Conservation (phyloP, 2,113 vertebrate species). For the Melospiza georgiana region DNA sequence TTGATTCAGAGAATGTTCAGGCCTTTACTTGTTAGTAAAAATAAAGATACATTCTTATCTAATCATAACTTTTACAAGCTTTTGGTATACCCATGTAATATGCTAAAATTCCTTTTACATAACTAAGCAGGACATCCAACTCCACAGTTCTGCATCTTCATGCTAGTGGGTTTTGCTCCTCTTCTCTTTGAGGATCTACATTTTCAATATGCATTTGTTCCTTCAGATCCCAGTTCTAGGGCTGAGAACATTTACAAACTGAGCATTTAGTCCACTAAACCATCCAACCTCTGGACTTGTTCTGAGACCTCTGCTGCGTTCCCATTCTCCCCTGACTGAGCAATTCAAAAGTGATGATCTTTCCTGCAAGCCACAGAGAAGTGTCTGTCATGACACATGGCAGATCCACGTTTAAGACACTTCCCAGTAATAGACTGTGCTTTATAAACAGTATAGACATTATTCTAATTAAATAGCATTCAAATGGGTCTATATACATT, state of each 20-base stretch:
- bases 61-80: neutral
- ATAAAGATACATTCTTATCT: neutral
- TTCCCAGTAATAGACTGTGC: neutral
- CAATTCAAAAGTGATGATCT: neutral
- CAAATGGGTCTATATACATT: neutral
- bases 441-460: neutral
- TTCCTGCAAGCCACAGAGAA: rapidly evolving
- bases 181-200: neutral
- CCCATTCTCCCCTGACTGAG: neutral
- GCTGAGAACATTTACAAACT: neutral
- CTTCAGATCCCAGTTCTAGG: neutral
- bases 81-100: neutral
- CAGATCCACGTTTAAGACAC: rapidly evolving
- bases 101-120: neutral
- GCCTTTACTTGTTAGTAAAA: neutral
- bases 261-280: neutral
- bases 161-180: neutral
- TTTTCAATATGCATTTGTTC: neutral
- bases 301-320: neutral
- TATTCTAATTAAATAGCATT: neutral
- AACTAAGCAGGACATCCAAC: neutral
- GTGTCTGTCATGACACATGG: rapidly evolving
- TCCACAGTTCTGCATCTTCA: neutral
- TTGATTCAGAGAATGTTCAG: neutral
- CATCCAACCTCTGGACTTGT: neutral